Evolutionary conservation across 2,113 vertebrate species (phyloP).

Genomic region (Mastomys natalensis): DNA sequence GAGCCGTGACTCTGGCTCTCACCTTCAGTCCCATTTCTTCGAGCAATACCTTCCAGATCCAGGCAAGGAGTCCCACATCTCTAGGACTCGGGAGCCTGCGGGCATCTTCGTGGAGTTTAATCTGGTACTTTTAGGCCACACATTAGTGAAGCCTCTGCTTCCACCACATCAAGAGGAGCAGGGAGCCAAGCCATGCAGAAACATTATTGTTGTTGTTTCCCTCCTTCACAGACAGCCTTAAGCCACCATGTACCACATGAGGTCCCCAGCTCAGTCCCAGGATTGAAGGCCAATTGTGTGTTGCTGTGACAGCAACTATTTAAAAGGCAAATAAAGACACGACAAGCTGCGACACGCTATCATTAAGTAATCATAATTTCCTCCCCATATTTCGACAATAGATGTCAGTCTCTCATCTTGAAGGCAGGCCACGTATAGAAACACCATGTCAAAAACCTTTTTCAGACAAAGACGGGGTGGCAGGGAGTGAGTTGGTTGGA

Average conservation of each 20-base stretch:
- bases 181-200: background rate
- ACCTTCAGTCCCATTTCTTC: background rate
- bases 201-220: background rate
- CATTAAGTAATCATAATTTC: slow-evolving; percentile 88
- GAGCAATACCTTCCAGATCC: background rate
- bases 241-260: background rate
- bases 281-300: slow-evolving; percentile 75
- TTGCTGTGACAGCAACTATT: slow-evolving; percentile 77
- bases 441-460: slow-evolving; percentile 83
- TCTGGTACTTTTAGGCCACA: no score
- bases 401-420: slow-evolving; percentile 85
- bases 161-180: background rate
- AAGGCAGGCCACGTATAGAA: slow-evolving; percentile 83
- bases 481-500: slow-evolving; percentile 72
- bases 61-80: background rate
- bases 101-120: fast-evolving
- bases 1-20: background rate
- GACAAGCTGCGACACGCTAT: slow-evolving; percentile 85
- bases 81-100: no score
- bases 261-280: slow-evolving; percentile 59
- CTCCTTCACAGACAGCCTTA: background rate
- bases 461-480: slow-evolving; percentile 81
- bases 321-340: slow-evolving; percentile 82
- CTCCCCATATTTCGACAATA: slow-evolving; percentile 86
- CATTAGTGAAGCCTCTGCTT: background rate